phyloP scores from a whole-genome alignment of 2,797 vertebrate genomes.

The Knipowitschia caucasica region DNA sequence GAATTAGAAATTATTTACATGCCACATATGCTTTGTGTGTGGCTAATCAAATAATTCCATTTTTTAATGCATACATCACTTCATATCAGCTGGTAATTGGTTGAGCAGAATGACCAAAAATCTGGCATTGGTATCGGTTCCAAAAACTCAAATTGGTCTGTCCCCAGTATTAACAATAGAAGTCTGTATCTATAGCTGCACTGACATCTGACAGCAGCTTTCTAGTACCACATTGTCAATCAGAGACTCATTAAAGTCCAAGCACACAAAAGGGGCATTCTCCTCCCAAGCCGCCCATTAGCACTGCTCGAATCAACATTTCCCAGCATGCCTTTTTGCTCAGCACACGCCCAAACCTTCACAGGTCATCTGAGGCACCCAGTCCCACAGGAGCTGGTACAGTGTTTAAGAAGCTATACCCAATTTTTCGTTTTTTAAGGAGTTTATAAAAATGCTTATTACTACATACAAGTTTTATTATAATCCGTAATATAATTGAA shows the following conservation, averaged over 20 bases:
- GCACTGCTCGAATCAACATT: conserved; percentile 30
- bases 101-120: too few relatives aligned
- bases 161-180: conserved; percentile 62
- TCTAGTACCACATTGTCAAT: conserved; percentile 33
- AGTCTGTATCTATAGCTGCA: conserved; percentile 41
- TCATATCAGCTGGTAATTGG: too few relatives aligned
- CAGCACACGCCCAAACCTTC: conserved; percentile 7
- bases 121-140: too few relatives aligned
- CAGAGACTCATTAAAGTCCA: conserved; percentile 68
- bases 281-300: conserved; percentile 48
- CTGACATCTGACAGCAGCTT: conserved; percentile 24
- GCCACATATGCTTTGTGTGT: too few relatives aligned
- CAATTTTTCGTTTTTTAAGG: too few relatives aligned
- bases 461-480: too few relatives aligned
- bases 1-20: too few relatives aligned
- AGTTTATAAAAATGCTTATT: too few relatives aligned
- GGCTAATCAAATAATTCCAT: too few relatives aligned
- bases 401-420: not conserved
- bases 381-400: not conserved
- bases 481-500: too few relatives aligned
- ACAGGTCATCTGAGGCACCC: conserved; percentile 25
- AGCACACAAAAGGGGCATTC: conserved; percentile 69
- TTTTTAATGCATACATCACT: too few relatives aligned
- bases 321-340: conserved; percentile 18
- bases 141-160: too few relatives aligned